Evolutionary conservation across 2,113 vertebrate genomes (phyloP), one percentile per base, ranked within the genome.

Genomic region (Scytalopus superciliaris): DNA sequence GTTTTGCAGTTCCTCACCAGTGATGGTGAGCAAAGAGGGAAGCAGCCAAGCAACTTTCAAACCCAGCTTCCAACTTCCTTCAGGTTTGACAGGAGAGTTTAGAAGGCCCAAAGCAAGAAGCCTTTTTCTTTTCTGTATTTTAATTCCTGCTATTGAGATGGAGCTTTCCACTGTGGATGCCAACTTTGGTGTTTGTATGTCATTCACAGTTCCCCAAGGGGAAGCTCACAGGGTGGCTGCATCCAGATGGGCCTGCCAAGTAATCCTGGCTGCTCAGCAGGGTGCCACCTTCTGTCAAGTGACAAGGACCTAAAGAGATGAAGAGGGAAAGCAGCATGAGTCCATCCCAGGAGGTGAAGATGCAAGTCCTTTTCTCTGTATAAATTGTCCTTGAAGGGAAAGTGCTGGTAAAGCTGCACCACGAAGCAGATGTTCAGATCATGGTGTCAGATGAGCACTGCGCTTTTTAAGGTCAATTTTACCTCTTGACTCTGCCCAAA

Each of bases 221-320:
- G 90, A 89, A 75, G 70, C 91, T 96, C 63, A 17, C 39, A 23
- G 84, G 91, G 94, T 76, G 75, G 69, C 78, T 76, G 49, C 67
- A 66, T 95, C 95, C 93, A 95, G 91, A 91, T 96, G 94, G 94
- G 55, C 89, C 89, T 97, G 95, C 91, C 87, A 91, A 94, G 59
- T 89, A 96, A 95, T 95, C 57, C 93, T 70, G 78, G 74, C 78
- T 87, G 27, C 84, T 87, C 84, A 52, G 87, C 87, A 47, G 89
- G 93, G 44, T 79, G 44, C 93, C n/a, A 24, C 81, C 87, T 89
- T 95, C 89, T 95, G 95, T 87, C 74, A 87, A 90, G 40, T 93
- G 95, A 97, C 95, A 96, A 83, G 87, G 92, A 33, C 81, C 89
- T 85, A 57, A 82, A 75, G 66, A 95, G 93, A 96, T 95, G 89